These are phyloP conservation scores for Pasiphila rectangulata DNA, from an alignment of 2,888 invertebrate genomes.

Conservation along the genomic window DNA sequence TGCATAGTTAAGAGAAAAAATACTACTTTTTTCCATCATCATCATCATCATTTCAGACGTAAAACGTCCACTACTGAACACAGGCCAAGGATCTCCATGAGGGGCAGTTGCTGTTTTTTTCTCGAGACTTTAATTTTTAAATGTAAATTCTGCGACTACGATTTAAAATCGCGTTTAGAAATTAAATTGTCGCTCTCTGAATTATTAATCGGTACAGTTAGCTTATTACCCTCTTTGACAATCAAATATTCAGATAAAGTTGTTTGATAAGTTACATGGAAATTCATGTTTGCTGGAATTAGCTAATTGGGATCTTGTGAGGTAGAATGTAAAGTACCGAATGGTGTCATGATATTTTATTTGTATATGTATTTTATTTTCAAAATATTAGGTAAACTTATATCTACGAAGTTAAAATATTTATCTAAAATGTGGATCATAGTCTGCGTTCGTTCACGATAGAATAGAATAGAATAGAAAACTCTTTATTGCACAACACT, in stretches of 20 bases:
- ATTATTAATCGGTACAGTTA: slow-evolving; percentile 64
- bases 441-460: too few relatives aligned
- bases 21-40: too few relatives aligned
- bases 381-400: too few relatives aligned
- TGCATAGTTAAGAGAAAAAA: too few relatives aligned
- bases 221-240: slow-evolving; percentile 56
- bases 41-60: too few relatives aligned
- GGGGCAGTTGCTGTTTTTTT: too few relatives aligned
- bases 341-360: neutral
- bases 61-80: too few relatives aligned
- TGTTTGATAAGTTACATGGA: slow-evolving; percentile 34
- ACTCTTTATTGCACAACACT: too few relatives aligned
- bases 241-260: slow-evolving; percentile 67
- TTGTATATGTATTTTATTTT: neutral
- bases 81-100: too few relatives aligned
- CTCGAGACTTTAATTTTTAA: neutral
- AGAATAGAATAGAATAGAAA: too few relatives aligned
- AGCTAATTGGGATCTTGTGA: slow-evolving; percentile 19
- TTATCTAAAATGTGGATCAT: too few relatives aligned
- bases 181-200: slow-evolving; percentile 68
- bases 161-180: slow-evolving; percentile 1
- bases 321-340: neutral
- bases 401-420: too few relatives aligned
- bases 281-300: slow-evolving; percentile 20
- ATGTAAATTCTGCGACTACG: neutral